Evolutionary conservation across 30 jellyfish, hydroid and myxozoan species (phyloP).

Genomic region (Sanderia malayensis): DNA sequence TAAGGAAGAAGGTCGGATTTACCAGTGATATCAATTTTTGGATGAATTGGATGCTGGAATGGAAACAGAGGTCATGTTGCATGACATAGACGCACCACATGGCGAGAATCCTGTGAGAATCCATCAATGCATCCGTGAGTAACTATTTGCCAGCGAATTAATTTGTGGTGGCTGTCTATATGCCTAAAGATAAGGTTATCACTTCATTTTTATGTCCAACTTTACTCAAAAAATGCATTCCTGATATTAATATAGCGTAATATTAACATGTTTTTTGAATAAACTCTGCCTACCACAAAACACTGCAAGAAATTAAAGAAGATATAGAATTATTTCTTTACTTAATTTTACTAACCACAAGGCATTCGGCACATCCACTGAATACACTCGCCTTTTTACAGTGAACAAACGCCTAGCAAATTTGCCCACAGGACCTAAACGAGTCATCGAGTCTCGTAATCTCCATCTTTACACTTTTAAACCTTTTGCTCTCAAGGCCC

Average conservation of each 20-base stretch:
- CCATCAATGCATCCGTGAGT: slow-evolving; percentile 21
- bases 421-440: slow-evolving; percentile 14
- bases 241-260: too few relatives aligned
- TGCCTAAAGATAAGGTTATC: not conserved
- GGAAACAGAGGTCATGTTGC: not conserved
- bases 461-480: slow-evolving; percentile 45
- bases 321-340: not conserved
- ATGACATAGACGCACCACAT: not conserved
- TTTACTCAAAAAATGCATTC: too few relatives aligned
- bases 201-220: not conserved
- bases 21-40: slow-evolving; percentile 40
- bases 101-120: slow-evolving; percentile 4
- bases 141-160: slow-evolving; percentile 14
- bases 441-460: slow-evolving; percentile 33
- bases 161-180: slow-evolving; percentile 15
- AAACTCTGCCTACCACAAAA: not conserved
- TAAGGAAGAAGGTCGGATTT: too few relatives aligned
- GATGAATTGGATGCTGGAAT: slow-evolving; percentile 34
- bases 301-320: not conserved
- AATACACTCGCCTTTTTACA: slow-evolving; percentile 10
- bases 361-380: slow-evolving; percentile 18
- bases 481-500: too few relatives aligned
- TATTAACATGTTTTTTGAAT: not conserved
- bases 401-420: slow-evolving; percentile 12
- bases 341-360: slow-evolving; percentile 6